These are phyloP conservation scores for Polymixis flavicincta DNA, from an alignment of 2,888 invertebrate genomes.

Conservation along the genomic window DNA sequence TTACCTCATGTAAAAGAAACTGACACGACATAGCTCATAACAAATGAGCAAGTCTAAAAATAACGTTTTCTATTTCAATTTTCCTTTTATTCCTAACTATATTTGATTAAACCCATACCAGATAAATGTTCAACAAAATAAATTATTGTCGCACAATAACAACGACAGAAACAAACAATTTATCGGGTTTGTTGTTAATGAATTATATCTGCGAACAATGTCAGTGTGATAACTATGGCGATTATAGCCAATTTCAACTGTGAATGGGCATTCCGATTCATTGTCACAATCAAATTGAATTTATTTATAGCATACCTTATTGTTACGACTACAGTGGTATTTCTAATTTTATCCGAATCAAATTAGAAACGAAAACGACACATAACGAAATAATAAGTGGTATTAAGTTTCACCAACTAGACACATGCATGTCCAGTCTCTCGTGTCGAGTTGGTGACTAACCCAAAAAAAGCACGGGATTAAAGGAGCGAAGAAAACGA, in stretches of 20 bases:
- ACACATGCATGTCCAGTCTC: too few species aligned
- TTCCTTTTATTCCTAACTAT: background rate
- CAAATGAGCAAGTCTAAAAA: background rate
- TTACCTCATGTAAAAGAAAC: background rate
- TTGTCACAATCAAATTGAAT: constrained; percentile 51
- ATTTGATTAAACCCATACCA: constrained; percentile 22
- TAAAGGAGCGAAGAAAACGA: too few species aligned
- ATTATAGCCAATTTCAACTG: constrained; percentile 56
- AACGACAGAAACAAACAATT: constrained; percentile 45
- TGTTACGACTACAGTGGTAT: background rate
- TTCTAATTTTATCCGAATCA: background rate
- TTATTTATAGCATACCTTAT: constrained; percentile 23
- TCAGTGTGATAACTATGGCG: constrained; percentile 52
- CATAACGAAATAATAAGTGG: too few species aligned
- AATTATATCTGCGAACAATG: constrained; percentile 56
- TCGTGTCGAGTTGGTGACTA: too few species aligned
- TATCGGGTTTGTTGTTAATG: constrained; percentile 55
- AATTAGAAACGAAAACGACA: too few species aligned
- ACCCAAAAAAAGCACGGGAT: too few species aligned
- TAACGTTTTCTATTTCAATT: background rate
- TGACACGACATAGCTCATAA: background rate
- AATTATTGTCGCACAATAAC: constrained; percentile 37
- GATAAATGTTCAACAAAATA: constrained; percentile 32
- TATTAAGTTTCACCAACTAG: too few species aligned
- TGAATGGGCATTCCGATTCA: constrained; percentile 47